Base-by-base conservation (phyloP, 2,113 vertebrate species). In the Arenaria interpres region DNA sequence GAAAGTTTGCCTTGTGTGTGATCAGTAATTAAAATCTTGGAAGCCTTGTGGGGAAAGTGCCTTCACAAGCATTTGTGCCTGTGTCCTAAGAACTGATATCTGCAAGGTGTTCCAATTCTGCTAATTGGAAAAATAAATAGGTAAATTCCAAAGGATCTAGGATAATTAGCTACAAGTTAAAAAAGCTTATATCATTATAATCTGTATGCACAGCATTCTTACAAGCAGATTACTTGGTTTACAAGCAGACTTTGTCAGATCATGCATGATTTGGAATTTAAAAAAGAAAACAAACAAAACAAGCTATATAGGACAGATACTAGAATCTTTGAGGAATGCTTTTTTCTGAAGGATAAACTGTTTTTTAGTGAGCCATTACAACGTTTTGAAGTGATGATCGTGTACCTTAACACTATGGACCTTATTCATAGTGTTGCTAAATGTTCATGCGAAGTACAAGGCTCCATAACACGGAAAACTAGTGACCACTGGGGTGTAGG, bases 61-160 rank as follows among this genome's bases (percentile, higher is more conserved):
- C 89, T 98, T 96, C 93, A 75, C 75, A 85, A 96, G 64, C 86
- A 67, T 88, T 91, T 89, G 85, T 97, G 92, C 80, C 63, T 96
- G 13, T 77, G 71, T 96, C 86, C 32, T 97, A 54, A 82, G 72
- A 94, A 95, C 45, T 21, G 22, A 7, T 72, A 74, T 54, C 79
- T 95, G 67, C 63, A 79, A 90, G 64, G 68, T 84, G 78, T 89
- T 91, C 88, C 39, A 57, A 50, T 43, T 97, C 72, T 97, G 67
- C 78, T 96, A 54, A 53, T 45, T 53, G 77, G 67, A 85, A 88
- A 54, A 85, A n/a, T 14, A 50, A 8, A 50, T 16, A 25, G 50
- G 56, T 85, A 41, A 75, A 92, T 89, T 63, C 73, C 89, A 96
- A 88, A 95, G 82, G 90, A 60, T 33, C 8, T 50, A 62, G 41